These are phyloP conservation scores for Mayetiola destructor DNA, from an alignment of 2,888 invertebrate species.

Conservation along the genomic window DNA sequence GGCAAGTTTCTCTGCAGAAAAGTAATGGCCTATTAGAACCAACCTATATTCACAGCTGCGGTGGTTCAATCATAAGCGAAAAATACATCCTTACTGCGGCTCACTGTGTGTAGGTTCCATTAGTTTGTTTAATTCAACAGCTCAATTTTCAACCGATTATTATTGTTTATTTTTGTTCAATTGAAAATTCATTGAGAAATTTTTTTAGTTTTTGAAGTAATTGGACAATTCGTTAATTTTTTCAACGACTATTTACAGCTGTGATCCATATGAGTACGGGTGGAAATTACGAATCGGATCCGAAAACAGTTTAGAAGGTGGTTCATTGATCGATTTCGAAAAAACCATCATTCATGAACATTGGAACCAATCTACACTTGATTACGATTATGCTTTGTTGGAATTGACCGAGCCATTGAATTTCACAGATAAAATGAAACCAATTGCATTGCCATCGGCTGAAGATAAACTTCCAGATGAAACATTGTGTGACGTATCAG, in stretches of 20 bases:
- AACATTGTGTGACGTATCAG: conserved; percentile 28
- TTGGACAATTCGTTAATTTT: too few species aligned
- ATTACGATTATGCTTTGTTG: conserved; percentile 44
- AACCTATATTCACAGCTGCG: conserved; percentile 32
- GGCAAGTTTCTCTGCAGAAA: conserved; percentile 35
- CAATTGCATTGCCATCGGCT: too few species aligned
- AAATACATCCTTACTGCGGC: conserved; percentile 34
- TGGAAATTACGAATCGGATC: too few species aligned
- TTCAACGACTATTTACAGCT: too few species aligned
- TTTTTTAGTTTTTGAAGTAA: too few species aligned
- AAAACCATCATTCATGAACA: conserved; percentile 39
- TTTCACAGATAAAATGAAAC: conserved; percentile 35
- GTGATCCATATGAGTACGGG: too few species aligned
- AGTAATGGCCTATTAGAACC: too few species aligned
- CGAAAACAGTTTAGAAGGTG: too few species aligned
- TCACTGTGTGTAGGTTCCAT: conserved; percentile 33
- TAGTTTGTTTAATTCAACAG: too few species aligned
- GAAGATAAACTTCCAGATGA: conserved; percentile 29
- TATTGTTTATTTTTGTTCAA: too few species aligned
- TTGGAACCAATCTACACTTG: conserved; percentile 38
- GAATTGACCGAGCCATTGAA: conserved; percentile 38
- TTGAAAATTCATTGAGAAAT: too few species aligned
- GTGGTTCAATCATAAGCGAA: conserved; percentile 29
- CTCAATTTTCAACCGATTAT: too few species aligned
- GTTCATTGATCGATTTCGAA: conserved; percentile 37